Evolutionary conservation across 2,888 invertebrate genomes (phyloP).

Genomic region (Cancer borealis): DNA sequence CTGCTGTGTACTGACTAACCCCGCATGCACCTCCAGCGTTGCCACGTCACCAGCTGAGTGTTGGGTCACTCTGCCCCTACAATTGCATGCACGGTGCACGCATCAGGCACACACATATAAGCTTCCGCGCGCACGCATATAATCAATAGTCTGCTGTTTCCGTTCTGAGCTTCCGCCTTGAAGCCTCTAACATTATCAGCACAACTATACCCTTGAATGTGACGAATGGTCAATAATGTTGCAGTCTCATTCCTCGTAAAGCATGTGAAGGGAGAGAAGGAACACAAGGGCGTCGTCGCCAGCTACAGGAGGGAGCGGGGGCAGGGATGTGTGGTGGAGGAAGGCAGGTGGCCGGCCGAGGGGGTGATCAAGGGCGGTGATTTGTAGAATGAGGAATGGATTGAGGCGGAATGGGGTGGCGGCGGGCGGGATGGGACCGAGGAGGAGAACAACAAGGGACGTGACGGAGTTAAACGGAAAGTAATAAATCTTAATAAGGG

Average conservation of each 20-base stretch:
- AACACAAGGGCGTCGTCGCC: too few species aligned
- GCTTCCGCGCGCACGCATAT: background rate
- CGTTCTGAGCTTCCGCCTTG: background rate
- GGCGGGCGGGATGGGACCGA: background rate
- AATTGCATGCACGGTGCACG: background rate
- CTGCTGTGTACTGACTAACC: slow-evolving; percentile 29
- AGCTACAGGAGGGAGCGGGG: background rate
- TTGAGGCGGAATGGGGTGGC: slow-evolving; percentile 14
- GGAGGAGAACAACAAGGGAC: background rate
- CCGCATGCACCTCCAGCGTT: slow-evolving; percentile 25
- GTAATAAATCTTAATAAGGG: slow-evolving; percentile 2
- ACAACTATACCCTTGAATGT: background rate
- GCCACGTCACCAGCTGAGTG: slow-evolving; percentile 28
- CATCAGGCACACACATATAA: background rate
- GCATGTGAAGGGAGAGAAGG: background rate
- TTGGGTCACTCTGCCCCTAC: background rate
- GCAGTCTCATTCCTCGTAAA: background rate
- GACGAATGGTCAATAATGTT: background rate
- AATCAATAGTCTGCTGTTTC: slow-evolving; percentile 6
- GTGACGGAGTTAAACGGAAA: slow-evolving; percentile 28
- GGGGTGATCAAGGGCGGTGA: slow-evolving; percentile 43
- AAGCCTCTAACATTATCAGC: background rate
- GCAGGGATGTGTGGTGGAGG: background rate
- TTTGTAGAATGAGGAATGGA: slow-evolving; percentile 36
- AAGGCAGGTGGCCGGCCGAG: slow-evolving; percentile 7